These are phyloP conservation scores for Anas bernieri DNA, from an alignment of 2,797 vertebrate species.

Conservation along the genomic window DNA sequence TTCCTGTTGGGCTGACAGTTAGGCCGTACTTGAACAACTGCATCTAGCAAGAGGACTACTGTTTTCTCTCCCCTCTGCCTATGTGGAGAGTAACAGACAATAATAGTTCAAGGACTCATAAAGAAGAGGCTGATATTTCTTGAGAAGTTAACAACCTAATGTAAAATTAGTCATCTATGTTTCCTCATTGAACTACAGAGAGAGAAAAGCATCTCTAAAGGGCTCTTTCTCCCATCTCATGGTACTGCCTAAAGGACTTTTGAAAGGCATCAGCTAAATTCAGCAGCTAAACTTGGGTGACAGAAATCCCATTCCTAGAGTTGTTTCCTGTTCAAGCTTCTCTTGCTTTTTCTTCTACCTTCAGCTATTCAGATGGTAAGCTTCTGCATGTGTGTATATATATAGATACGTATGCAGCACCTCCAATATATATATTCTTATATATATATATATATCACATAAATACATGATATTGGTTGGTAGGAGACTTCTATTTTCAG, in stretches of 20 bases:
- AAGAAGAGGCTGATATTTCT: not conserved
- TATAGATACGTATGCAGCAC: not conserved
- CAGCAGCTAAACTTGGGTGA: not conserved
- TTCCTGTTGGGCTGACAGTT: not conserved
- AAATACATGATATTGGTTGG: not conserved
- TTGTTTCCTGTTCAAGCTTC: fast-evolving
- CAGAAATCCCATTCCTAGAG: not conserved
- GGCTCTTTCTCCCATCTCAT: not conserved
- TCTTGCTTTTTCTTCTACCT: not conserved
- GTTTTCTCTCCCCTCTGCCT: not conserved
- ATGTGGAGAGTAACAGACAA: not conserved
- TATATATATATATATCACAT: fast-evolving
- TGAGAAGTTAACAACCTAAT: not conserved
- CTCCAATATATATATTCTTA: not conserved
- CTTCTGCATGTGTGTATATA: not conserved
- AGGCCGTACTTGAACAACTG: not conserved
- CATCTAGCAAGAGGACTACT: not conserved
- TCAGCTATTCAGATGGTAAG: not conserved
- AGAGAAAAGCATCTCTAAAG: not conserved
- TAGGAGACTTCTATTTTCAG: not conserved
- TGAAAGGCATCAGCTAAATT: not conserved
- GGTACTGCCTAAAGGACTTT: not conserved
- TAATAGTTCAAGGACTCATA: not conserved
- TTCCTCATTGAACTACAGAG: not conserved
- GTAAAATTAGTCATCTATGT: not conserved